Base-by-base conservation (phyloP, 1,140 invertebrate species). In the Episyrphus balteatus region DNA sequence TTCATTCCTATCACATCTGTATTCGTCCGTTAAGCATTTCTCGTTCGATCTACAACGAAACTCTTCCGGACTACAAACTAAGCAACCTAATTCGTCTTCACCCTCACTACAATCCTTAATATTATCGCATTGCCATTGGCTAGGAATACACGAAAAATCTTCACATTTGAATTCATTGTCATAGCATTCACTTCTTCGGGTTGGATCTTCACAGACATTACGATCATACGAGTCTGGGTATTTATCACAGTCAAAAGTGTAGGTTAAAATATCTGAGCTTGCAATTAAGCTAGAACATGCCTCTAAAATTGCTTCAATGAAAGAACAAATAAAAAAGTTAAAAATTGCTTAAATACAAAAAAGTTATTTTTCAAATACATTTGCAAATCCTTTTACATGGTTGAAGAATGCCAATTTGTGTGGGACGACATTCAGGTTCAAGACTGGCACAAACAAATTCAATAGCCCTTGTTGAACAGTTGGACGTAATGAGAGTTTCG, bases 1-100 rank as follows among this genome's bases (percentile, higher is more conserved):
- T 8, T 75, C 70, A 61, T 87, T 82, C 12, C 80, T 80, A 61
- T 94, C 88, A 58, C 91, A 94, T 7, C 81, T 69, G 74, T 79
- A 86, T 18, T 75, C 72, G 45, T 81, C 79, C 1, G 79, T 75
- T 18, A 92, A 85, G 61, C 81, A 82, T 44, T 73, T 73, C 1
- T 84, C 83, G 56, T 74, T 69, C 6, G 62, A 64, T 11, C 68
- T 66, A 49, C 73, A 76, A 45, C 78, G 79, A 21, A 73, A 77
- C 50, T 59, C 56, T 50, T 81, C 76, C 42, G 72, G 63, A 32
- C 72, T 69, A 51, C 79, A 79, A 10, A 62, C 66, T 14, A 70
- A 53, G 56, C 83, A 86, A 43, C 74, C 70, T 2, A 64, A 57
- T 51, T 86, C 83, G 55, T 86, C 83, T 42, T 75, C 75, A 19